Evolutionary conservation across 2,888 invertebrate genomes (phyloP), one percentile per base, ranked within the genome.

Genomic region (Morpho helenor): DNA sequence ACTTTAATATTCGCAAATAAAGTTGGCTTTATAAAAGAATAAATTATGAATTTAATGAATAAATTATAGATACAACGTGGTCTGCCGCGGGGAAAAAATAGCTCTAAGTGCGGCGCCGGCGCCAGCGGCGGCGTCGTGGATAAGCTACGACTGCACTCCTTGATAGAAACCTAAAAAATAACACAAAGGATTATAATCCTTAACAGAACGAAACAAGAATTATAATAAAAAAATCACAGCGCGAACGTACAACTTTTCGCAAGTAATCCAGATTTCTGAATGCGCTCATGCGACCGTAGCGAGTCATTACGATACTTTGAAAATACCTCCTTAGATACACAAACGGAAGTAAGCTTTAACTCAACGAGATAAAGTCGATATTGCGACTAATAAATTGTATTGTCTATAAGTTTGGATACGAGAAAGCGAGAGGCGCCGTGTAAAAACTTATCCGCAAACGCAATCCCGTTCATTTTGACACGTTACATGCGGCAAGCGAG

Each of bases 231-330:
- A 66, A 65, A 42, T 9, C 39, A 56, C 43, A 8, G 22, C 45
- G 7, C 55, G 60, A 58, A 67, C 64, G 72, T 85, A 82, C 67
- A 76, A 74, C 83, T 64, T 82, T 84, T 47, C 61, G 62, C 63
- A 57, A 68, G 62, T 68, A 67, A 73, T 69, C 55, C 61, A 66
- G 61, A 72, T 72, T 70, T 78, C 75, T 82, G 81, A 87, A 87
- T 86, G 88, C 86, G 87, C 79, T 84, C 88, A 88, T 82, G 87
- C 85, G 84, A 89, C 88, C 89, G 87, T 87, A 86, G 82, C 87
- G 77, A 87, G 84, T 79, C 82, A 87, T 85, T 84, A 83, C 81
- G 81, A 87, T 87, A 82, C 81, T 82, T 82, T 80, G 79, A 82
- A 84, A 82, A 78, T 82, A 74, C 75, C 77, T 67, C 70, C 63